Evolutionary conservation across 2,888 invertebrate genomes (phyloP).

Genomic region (Podotricha telesiphe): DNA sequence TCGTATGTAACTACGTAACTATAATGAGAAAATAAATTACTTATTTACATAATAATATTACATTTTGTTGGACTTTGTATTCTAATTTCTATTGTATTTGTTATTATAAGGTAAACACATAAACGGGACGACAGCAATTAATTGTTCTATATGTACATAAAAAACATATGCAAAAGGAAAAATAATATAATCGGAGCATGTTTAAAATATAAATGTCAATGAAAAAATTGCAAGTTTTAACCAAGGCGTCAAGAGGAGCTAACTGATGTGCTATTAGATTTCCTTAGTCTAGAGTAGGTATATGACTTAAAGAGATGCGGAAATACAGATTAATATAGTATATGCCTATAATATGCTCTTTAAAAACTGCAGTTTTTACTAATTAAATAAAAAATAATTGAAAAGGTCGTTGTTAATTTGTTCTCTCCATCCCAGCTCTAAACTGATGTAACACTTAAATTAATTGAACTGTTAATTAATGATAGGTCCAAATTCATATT

Average conservation of each 20-base stretch:
- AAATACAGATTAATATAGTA: not conserved
- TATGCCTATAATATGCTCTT: not conserved
- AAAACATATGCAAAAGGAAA: too few species aligned
- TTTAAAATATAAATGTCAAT: not conserved
- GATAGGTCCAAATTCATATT: constrained; percentile 4
- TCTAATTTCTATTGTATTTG: too few species aligned
- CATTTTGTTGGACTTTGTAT: not conserved
- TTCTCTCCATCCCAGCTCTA: not conserved
- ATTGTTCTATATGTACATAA: not conserved
- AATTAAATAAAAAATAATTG: not conserved
- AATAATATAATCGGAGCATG: too few species aligned
- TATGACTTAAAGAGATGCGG: not conserved
- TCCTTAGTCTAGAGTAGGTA: not conserved
- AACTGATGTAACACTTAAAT: not conserved
- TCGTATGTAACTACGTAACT: not conserved
- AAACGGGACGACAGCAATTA: too few species aligned
- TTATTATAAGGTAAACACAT: too few species aligned
- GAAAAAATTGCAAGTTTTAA: not conserved
- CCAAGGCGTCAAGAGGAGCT: not conserved
- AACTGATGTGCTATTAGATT: not conserved
- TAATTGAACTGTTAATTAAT: not conserved
- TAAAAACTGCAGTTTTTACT: not conserved
- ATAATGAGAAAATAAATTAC: not conserved
- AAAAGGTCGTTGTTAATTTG: not conserved
- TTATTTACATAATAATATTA: not conserved